Evolutionary conservation across 1,140 invertebrate species (phyloP).

Genomic region (Coelopa frigida): DNA sequence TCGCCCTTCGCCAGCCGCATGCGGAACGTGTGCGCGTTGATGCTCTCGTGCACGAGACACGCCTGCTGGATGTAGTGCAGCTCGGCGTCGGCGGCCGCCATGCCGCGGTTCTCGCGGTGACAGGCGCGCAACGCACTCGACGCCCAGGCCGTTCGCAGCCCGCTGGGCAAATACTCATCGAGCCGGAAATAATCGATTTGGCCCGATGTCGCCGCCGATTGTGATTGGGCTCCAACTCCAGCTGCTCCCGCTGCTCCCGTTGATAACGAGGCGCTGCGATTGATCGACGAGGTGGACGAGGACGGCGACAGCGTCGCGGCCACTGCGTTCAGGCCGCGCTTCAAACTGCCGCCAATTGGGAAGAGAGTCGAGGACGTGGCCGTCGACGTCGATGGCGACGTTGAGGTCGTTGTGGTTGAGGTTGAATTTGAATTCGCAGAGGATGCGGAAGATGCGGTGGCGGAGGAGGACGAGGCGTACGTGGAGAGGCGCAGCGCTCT

Average conservation of each 20-base stretch:
- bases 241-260: constrained; percentile 6
- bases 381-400: neutral
- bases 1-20: constrained; percentile 78
- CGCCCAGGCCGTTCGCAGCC: constrained; percentile 55
- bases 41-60: constrained; percentile 73
- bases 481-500: constrained; percentile 35
- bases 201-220: constrained; percentile 1
- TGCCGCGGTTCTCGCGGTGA: constrained; percentile 63
- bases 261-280: constrained; percentile 9
- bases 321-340: constrained; percentile 8
- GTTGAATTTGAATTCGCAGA: neutral
- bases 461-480: constrained; percentile 24
- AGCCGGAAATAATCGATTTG: constrained; percentile 67
- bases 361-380: neutral
- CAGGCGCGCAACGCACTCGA: constrained; percentile 52
- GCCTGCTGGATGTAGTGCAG: constrained; percentile 83
- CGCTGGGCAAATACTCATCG: constrained; percentile 61
- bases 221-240: neutral
- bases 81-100: constrained; percentile 71
- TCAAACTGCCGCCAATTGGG: constrained; percentile 4
- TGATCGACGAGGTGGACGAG: constrained; percentile 12
- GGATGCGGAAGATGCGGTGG: neutral
- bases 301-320: constrained; percentile 11
- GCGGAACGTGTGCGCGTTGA: constrained; percentile 87
- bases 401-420: neutral